phyloP scores from a whole-genome alignment of 2,888 invertebrate genomes.

The Mantis religiosa region DNA sequence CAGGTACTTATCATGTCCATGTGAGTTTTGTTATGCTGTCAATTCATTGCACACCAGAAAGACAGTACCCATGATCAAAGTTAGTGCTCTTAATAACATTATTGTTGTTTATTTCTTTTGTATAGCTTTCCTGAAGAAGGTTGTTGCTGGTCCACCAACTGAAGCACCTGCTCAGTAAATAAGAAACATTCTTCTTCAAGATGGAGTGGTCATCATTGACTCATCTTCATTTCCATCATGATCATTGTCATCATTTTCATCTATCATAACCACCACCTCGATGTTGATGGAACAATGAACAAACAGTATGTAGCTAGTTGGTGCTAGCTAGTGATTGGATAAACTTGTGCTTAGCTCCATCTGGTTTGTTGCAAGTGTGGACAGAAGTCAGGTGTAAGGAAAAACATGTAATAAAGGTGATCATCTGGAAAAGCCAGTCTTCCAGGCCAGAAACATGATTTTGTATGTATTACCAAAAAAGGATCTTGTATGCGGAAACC shows the following conservation, averaged over 20 bases:
- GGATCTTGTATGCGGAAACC: neutral
- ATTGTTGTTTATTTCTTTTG: slow-evolving; percentile 30
- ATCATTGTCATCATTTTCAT: neutral
- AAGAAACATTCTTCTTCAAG: neutral
- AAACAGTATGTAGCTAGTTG: neutral
- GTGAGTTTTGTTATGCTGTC: neutral
- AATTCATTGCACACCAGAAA: neutral
- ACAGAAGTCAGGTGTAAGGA: slow-evolving; percentile 15
- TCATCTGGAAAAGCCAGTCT: neutral
- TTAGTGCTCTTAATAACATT: slow-evolving; percentile 42
- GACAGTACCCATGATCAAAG: neutral
- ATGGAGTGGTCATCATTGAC: neutral
- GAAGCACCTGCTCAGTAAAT: neutral
- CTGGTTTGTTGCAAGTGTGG: neutral
- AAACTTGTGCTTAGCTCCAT: neutral
- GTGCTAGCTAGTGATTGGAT: neutral
- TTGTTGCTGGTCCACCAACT: slow-evolving; percentile 49
- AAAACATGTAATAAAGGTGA: neutral
- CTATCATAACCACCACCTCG: neutral
- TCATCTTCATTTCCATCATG: neutral
- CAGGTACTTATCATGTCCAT: neutral
- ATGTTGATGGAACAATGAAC: neutral
- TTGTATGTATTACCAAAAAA: neutral
- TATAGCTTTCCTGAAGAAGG: slow-evolving; percentile 82
- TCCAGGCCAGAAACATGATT: neutral